phyloP scores from a whole-genome alignment of 2,113 vertebrate genomes.

The Neolamprologus falcicula region DNA sequence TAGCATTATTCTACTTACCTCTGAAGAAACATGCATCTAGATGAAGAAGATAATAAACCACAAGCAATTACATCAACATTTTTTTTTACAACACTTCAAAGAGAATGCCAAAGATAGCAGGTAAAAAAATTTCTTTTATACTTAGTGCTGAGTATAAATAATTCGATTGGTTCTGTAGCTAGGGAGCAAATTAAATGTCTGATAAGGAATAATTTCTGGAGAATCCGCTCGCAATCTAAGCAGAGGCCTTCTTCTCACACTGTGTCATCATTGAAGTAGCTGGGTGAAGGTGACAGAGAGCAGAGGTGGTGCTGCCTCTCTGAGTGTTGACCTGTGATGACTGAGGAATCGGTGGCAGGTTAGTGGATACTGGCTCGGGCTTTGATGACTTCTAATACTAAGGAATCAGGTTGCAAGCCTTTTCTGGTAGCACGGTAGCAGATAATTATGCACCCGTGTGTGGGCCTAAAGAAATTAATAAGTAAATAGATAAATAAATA shows the following conservation, averaged over 20 bases:
- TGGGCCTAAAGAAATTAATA: neutral
- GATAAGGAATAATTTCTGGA: neutral
- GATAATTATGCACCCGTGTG: neutral
- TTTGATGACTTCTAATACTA: neutral
- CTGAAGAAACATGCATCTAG: neutral
- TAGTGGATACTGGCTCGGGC: neutral
- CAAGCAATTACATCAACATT: neutral
- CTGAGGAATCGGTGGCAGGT: neutral
- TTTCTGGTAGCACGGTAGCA: slow-evolving; percentile 11
- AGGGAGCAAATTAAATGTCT: neutral
- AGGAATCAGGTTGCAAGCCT: slow-evolving; percentile 5
- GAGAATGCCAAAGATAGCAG: neutral
- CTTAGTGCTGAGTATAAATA: neutral
- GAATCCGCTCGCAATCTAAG: neutral
- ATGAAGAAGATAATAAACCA: neutral
- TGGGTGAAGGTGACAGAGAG: neutral
- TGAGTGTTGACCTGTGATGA: slow-evolving; percentile 25
- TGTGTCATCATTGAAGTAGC: neutral
- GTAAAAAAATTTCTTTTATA: fast-evolving
- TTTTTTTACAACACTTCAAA: neutral
- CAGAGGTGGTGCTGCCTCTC: neutral
- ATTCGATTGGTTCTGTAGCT: neutral
- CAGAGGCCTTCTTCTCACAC: neutral
- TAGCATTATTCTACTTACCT: neutral
- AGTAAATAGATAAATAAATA: neutral